Evolutionary conservation across 2,113 vertebrate species (phyloP), one percentile per base, ranked within the genome.

Genomic region (Phylloscopus trochiloides): DNA sequence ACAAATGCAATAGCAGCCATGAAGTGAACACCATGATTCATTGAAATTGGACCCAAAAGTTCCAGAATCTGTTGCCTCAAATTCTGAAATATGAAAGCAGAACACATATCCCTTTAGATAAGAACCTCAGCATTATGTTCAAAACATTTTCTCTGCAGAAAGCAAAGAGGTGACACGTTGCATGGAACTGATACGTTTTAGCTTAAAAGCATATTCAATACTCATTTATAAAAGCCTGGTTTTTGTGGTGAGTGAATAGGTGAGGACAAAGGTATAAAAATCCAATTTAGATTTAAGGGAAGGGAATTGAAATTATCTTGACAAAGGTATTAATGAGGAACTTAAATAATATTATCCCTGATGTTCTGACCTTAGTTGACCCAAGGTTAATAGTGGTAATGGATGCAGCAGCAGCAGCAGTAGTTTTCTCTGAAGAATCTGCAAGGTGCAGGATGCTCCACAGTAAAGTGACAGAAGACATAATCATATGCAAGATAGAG

Each of bases 1-100:
- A 99, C 99, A 87, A 99, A 99, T 1, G 99, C 99, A 88, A 99
- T 99, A 28, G 99, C 99, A 94, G 99, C 99, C 99, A 99, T 99
- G 96, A 99, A 99, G 89, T 99, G 99, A 90, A 99, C 98, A 4
- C 99, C 99, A 7, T 99, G 99, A 97, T 99, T 99, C 99, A 99
- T 99, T 90, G 99, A 99, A 97, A 99, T 99, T 17, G 99, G 99
- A 26, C 99, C 99, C 86, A 99, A 89, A 57, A 99, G 98, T 97
- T 99, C 99, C 7, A 99, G 98, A 83, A 99, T 99, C 97, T 99
- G 99, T 88, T 99, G 99, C 65, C 99, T 98, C 80, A 99, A 97
- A 92, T 99, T 99, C 99, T 99, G 97, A 54, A 97, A 95, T 2
- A 38, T 4, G 20, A 81, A 92, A 89, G 51, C 19, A 92, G 36